Percentiles rank a stretch among this genome's conserved stretches.
Evolutionary conservation across 2,797 vertebrate genomes (phyloP).

Genomic region (Gadopsis bispinosus): DNA sequence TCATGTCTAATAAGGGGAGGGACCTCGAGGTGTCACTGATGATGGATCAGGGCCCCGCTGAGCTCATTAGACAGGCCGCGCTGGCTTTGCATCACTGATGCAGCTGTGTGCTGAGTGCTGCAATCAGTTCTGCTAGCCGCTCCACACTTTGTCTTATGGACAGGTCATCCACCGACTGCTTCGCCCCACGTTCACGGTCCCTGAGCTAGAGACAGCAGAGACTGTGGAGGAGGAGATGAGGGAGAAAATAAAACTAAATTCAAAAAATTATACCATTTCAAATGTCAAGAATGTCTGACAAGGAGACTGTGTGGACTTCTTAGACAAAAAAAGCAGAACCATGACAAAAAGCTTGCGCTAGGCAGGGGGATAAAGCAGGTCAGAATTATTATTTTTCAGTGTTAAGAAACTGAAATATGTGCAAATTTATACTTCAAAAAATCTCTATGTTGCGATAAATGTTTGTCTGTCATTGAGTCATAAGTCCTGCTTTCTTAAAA

Average conservation of each 20-base stretch:
- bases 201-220: background rate
- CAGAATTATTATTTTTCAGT: too few relatives aligned
- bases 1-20: slow-evolving; percentile 69
- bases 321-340: background rate
- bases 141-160: slow-evolving; percentile 44
- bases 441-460: background rate
- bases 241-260: background rate
- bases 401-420: background rate
- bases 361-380: too few relatives aligned
- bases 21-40: slow-evolving; percentile 89
- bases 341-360: background rate
- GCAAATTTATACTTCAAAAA: too few relatives aligned
- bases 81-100: slow-evolving; percentile 90
- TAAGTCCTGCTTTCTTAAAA: background rate
- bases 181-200: background rate
- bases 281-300: slow-evolving; percentile 12
- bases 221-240: background rate
- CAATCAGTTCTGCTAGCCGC: slow-evolving; percentile 74
- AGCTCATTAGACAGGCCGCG: slow-evolving; percentile 92
- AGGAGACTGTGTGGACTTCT: background rate
- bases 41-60: slow-evolving; percentile 94
- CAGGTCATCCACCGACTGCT: slow-evolving; percentile 8
- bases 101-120: slow-evolving; percentile 78
- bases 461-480: too few relatives aligned
- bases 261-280: background rate